Evolutionary conservation across 2,797 vertebrate genomes (phyloP), one percentile per base, ranked within the genome.

Genomic region (Threskiornis aethiopicus): DNA sequence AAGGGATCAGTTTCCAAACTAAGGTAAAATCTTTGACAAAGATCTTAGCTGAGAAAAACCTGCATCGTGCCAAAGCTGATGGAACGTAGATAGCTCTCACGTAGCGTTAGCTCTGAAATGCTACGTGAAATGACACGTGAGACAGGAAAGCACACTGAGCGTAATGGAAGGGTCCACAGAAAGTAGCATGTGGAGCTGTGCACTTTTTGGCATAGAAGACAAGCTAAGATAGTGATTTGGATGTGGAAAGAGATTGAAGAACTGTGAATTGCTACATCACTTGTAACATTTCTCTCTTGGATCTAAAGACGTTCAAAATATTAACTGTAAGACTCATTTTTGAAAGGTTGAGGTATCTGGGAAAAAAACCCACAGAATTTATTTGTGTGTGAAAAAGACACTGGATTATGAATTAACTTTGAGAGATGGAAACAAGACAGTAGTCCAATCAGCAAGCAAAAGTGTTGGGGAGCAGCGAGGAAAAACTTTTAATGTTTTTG

Each of bases 201-300:
- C 33, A 5, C 58, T 83, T 90, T 35, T 83, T 95, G 93, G 93
- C 87, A 18, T 16, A 39, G 52, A 33, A 41, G 28, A 5, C 35
- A 72, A 69, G 25, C 58, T 84, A 47, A 93, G 83, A 90, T 94
- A 93, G 85, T 73, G 52, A 80, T 84, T 77, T 78, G 87, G 73
- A 28, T 64, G 86, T 90, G 55, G 47, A 79, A 81, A 4, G 37
- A 82, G 47, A 71, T 70, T 87, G 90, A 96, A 66, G 78, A 79
- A 10, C 78, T 93, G 87, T 72, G 67, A 85, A 64, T 71, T 94
- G 84, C 78, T 41, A 3, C 78, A 77, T 94, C 78, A 11, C 44
- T 70, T 49, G 31, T 35, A 87, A 22, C 10, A 13, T 87, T 89
- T 89, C 37, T 72, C 21, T 61, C 9, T 80, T 90, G 90, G 41